These are phyloP conservation scores for Unio delphinus DNA, from an alignment of 2,888 invertebrate genomes.

Conservation along the genomic window DNA sequence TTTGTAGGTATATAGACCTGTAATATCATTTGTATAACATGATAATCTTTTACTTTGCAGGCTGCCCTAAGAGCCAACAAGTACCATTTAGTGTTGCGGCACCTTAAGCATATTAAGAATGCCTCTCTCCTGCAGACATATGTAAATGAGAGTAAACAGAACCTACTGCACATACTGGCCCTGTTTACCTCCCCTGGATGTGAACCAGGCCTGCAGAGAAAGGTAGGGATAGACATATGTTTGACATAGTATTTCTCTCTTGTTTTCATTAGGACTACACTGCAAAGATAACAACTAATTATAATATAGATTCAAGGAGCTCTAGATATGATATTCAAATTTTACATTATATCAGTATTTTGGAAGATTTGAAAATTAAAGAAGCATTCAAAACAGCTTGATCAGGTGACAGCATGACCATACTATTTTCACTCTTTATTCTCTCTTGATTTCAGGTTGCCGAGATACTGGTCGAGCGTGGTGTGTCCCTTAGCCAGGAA, in stretches of 20 bases:
- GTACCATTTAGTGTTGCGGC: slow-evolving; percentile 71
- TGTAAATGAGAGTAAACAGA: slow-evolving; percentile 64
- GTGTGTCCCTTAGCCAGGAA: slow-evolving; percentile 61
- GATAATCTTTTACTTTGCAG: slow-evolving; percentile 42
- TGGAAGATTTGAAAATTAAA: background rate
- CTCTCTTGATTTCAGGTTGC: slow-evolving; percentile 61
- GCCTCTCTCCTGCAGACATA: slow-evolving; percentile 21
- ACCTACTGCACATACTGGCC: slow-evolving; percentile 71
- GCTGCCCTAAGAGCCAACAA: slow-evolving; percentile 71
- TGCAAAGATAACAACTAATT: no score
- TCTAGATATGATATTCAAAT: no score
- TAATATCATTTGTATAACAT: background rate
- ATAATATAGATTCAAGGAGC: no score
- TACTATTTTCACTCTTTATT: background rate
- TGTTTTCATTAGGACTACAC: background rate
- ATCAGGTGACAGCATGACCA: background rate
- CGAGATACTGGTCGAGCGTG: slow-evolving; percentile 65
- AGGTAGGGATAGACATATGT: slow-evolving; percentile 32
- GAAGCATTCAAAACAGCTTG: background rate
- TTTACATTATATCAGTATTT: no score
- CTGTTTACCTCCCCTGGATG: slow-evolving; percentile 49
- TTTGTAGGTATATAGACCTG: no score
- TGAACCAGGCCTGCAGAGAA: slow-evolving; percentile 48
- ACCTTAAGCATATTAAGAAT: slow-evolving; percentile 67
- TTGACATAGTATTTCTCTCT: no score